phyloP scores from a whole-genome alignment of 2,797 vertebrate genomes.

The Centroberyx gerrardi region DNA sequence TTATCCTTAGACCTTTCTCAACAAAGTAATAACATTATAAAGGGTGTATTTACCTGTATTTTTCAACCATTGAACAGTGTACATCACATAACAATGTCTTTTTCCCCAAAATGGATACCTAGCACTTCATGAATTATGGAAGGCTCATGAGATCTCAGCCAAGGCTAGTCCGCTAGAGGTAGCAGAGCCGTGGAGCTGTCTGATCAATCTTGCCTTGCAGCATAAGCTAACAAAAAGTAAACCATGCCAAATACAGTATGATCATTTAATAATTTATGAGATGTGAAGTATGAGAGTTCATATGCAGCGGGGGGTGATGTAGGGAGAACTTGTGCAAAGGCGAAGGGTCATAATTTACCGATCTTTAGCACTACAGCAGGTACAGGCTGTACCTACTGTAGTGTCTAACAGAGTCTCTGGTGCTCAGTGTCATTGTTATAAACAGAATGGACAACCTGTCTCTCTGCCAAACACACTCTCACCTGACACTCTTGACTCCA shows the following conservation, averaged over 20 bases:
- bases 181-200: neutral
- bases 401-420: too few species aligned
- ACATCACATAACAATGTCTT: constrained; percentile 14
- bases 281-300: too few species aligned
- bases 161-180: neutral
- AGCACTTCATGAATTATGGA: constrained; percentile 25
- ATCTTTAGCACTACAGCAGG: too few species aligned
- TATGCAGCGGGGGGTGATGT: too few species aligned
- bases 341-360: too few species aligned
- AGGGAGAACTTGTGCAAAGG: too few species aligned
- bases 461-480: too few species aligned
- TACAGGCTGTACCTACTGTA: too few species aligned
- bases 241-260: neutral
- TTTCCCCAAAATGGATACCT: constrained; percentile 27
- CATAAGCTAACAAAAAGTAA: constrained; percentile 12
- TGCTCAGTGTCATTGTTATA: too few species aligned
- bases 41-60: constrained; percentile 1
- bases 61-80: constrained; percentile 14
- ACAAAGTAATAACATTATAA: neutral
- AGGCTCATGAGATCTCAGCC: constrained; percentile 26
- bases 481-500: too few species aligned
- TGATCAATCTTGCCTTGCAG: constrained; percentile 19
- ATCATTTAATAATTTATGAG: too few species aligned
- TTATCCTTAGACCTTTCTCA: neutral
- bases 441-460: too few species aligned